Evolutionary conservation across 2,888 invertebrate species (phyloP), one percentile per base, ranked within the genome.

Genomic region (Metopia argyrocephala): DNA sequence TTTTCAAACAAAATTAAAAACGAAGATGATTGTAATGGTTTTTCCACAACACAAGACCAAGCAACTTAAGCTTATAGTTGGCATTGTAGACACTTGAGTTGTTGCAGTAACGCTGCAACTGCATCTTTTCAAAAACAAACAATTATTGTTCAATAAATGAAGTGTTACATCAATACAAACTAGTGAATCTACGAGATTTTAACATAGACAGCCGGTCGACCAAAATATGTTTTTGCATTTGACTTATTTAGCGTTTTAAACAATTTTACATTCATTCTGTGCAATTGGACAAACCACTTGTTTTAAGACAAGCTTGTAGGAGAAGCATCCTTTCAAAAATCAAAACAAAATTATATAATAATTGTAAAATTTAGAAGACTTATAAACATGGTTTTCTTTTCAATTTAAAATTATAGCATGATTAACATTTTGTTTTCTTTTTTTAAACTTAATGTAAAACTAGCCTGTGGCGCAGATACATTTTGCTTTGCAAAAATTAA

Each of bases 1-100:
- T n/a, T 6, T 7, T 56, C n/a, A 27, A 54, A 54, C 59, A 54
- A 56, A 80, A 69, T 68, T 56, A 23, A 62, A 76, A 76, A 45
- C 65, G 61, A 70, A 70, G 54, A 73, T 64, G 62, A 9, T 28
- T 68, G 21, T 38, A 21, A 21, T 2, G 23, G 3, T 38, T n/a
- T 45, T 52, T 45, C n/a, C n/a, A 2, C 20, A 25, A 57, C 3
- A 25, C 31, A 28, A 12, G 18, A 5, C 15, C 21, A 6, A 27
- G n/a, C 7, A 18, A 27, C 20, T 7, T 20, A 31, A 20, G 12
- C 27, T 25, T n/a, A n/a, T n/a, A 56, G 56, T 56, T 56, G 21
- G 25, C 15, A 6, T 28, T 21, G 18, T 12, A 56, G 6, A 71
- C 71, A 78, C 48, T 66, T 62, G 71, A 54, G 57, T 59, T 18